Evolutionary conservation across 1,140 invertebrate species (phyloP), one percentile per base, ranked within the genome.

Genomic region (Lordiphosa mommai): DNA sequence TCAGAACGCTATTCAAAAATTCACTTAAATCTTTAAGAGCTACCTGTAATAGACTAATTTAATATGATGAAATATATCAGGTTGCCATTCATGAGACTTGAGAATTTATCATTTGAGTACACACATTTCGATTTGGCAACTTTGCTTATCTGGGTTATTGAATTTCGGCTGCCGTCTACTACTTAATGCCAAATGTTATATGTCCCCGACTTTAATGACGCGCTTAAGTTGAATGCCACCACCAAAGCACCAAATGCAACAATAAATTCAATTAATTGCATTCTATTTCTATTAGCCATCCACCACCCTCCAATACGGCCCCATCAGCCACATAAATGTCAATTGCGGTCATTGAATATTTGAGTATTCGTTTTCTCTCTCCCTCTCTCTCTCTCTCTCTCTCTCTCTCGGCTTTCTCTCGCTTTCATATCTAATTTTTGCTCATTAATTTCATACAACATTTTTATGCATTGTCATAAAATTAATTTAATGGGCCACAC

Each of bases 261-360:
- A 72, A 84, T 84, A 84, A 84, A 84, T 84, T 84, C 77, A 69
- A 84, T 84, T 84, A 84, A 84, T 84, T 84, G 77, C 77, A 84
- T 84, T 84, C 74, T 69, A 84, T 82, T 84, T 76, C 76, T 72
- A 84, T 82, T 82, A 76, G 57, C 48, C 53, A 52, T 20, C 29
- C n/a, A 17, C 32, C 30, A n/a, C n/a, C n/a, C n/a, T 10, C 20
- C 40, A 43, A 20, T 17, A 16, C 41, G 13, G 23, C 23, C 27
- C 3, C 29, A 7, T 27, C 23, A 27, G 32, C 37, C 50, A 47
- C 65, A 82, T 82, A 84, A 82, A 82, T 77, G 76, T 72, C 72
- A 84, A 82, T 84, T 68, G 71, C 41, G 77, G 52, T 59, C 77
- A 84, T 84, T 72, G 58, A 80, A 70, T 80, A 52, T 70, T 63